These are phyloP conservation scores for Tanaodytes sp. DNA, from an alignment of 2,888 invertebrate genomes.

Conservation along the genomic window DNA sequence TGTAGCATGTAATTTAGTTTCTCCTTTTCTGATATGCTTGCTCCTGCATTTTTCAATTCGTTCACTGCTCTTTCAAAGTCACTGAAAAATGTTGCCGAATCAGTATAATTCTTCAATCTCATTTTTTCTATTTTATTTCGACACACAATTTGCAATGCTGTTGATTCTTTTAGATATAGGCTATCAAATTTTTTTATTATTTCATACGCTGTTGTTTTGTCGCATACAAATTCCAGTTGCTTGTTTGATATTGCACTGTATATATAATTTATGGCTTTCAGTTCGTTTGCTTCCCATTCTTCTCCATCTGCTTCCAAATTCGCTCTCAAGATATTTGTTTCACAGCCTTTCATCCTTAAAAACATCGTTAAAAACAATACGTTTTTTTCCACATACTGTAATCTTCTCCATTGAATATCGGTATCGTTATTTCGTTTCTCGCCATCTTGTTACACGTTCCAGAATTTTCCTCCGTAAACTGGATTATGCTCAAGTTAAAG, in stretches of 20 bases:
- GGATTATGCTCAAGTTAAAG: too few species aligned
- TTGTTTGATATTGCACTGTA: slow-evolving; percentile 45
- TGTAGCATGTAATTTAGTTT: slow-evolving; percentile 56
- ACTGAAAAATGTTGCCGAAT: slow-evolving; percentile 18
- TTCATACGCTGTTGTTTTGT: slow-evolving; percentile 46
- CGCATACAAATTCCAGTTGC: slow-evolving; percentile 50
- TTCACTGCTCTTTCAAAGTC: slow-evolving; percentile 37
- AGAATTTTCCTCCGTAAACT: too few species aligned
- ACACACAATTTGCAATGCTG: slow-evolving; percentile 56
- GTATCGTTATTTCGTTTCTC: slow-evolving; percentile 9
- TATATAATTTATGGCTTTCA: slow-evolving; percentile 56
- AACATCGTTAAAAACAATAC: slow-evolving; percentile 17
- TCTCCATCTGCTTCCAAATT: slow-evolving; percentile 20
- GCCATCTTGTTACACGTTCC: too few species aligned
- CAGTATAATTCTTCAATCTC: slow-evolving; percentile 41
- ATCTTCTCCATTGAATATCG: slow-evolving; percentile 54
- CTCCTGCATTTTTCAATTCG: slow-evolving; percentile 56
- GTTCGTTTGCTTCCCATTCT: slow-evolving; percentile 51
- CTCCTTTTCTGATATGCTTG: slow-evolving; percentile 55
- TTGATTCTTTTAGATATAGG: slow-evolving; percentile 55
- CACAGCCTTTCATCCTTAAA: slow-evolving; percentile 51
- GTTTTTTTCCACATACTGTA: slow-evolving; percentile 57
- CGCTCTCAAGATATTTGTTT: slow-evolving; percentile 1
- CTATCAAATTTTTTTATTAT: slow-evolving; percentile 58
- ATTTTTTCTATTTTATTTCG: slow-evolving; percentile 57